Evolutionary conservation across 2,113 vertebrate genomes (phyloP).

Genomic region (Odocoileus hemionus): DNA sequence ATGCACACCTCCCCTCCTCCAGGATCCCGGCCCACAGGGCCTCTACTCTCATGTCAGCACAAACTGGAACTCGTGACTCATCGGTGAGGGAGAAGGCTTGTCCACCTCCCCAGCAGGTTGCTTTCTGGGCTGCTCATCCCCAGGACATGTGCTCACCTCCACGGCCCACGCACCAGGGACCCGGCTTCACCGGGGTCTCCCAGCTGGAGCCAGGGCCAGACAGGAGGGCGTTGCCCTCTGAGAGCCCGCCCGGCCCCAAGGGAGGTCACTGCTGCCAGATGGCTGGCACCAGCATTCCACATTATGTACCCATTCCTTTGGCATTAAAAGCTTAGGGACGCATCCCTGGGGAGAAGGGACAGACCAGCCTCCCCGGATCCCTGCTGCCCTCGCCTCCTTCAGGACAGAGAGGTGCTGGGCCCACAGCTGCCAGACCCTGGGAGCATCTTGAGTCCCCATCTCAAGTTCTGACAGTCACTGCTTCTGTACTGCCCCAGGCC

Average conservation of each 20-base stretch:
- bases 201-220: not conserved
- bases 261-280: not conserved
- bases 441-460: not conserved
- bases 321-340: slow-evolving; percentile 47
- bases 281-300: not conserved
- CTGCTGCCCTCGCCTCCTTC: not conserved
- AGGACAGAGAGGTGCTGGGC: not conserved
- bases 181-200: not conserved
- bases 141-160: rapidly evolving
- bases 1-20: not conserved
- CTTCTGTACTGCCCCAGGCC: not conserved
- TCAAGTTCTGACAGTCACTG: not conserved
- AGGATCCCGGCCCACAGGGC: not conserved
- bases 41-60: not conserved
- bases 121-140: not conserved
- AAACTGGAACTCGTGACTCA: not conserved
- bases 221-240: not conserved
- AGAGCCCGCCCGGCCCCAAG: not conserved
- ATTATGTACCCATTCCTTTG: not conserved
- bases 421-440: not conserved
- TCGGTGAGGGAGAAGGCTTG: rapidly evolving
- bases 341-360: not conserved
- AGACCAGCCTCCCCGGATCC: not conserved
- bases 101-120: not conserved
- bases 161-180: not conserved